Conservation (phyloP, 2,797 vertebrate species). For the Fistularia commersonii region DNA sequence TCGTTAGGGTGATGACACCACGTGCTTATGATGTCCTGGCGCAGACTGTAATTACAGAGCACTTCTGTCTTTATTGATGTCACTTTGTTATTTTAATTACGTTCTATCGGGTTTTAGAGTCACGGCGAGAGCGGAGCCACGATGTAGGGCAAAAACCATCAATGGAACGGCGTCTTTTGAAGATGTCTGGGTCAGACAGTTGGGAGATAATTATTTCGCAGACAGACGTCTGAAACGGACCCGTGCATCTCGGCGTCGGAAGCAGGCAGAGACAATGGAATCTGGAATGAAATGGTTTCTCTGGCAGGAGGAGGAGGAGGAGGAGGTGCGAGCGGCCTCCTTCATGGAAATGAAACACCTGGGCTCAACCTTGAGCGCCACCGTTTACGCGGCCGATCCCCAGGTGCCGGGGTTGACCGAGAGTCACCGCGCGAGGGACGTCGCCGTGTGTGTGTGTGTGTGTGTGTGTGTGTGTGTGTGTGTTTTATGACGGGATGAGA, state of each 20-base stretch:
- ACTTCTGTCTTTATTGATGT: constrained; percentile 76
- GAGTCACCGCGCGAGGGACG: constrained; percentile 42
- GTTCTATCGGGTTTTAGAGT: constrained; percentile 76
- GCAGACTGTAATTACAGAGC: constrained; percentile 74
- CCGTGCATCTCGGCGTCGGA: constrained; percentile 55
- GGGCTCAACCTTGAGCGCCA: constrained; percentile 71
- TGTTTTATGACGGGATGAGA: constrained; percentile 62
- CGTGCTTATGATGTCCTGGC: constrained; percentile 78
- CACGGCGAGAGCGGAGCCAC: constrained; percentile 67
- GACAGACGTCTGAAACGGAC: constrained; percentile 63
- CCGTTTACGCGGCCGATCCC: constrained; percentile 63
- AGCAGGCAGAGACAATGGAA: constrained; percentile 66
- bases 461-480: constrained; percentile 30
- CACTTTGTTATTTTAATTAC: constrained; percentile 82
- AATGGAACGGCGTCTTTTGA: constrained; percentile 73
- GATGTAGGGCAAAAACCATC: constrained; percentile 74
- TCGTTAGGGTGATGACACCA: constrained; percentile 75
- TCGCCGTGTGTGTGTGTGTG: constrained; percentile 30
- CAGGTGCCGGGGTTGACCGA: constrained; percentile 63
- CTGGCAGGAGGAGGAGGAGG: constrained; percentile 56
- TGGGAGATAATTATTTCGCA: constrained; percentile 68
- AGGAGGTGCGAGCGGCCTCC: constrained; percentile 56
- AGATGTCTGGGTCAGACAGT: constrained; percentile 61
- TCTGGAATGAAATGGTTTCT: constrained; percentile 65
- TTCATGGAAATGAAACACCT: constrained; percentile 76